These are phyloP conservation scores for Coptodon rendalli DNA, from an alignment of 2,113 vertebrate genomes.

Conservation along the genomic window DNA sequence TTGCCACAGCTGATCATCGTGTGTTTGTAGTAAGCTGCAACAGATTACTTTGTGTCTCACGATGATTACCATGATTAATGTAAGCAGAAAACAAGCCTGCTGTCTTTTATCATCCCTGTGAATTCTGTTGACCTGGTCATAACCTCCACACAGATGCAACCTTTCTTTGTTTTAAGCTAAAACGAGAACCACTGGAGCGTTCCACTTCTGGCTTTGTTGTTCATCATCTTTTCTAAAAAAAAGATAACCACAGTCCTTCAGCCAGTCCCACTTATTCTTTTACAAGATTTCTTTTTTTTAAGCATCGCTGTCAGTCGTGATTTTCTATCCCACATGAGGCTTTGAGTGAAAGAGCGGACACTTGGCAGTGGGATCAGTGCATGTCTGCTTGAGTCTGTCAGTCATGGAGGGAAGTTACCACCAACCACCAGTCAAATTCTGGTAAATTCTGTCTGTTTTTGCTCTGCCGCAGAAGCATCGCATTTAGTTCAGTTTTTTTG, in stretches of 20 bases:
- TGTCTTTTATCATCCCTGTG: background rate
- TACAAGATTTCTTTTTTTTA: background rate
- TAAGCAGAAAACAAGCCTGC: background rate
- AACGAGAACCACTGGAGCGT: background rate
- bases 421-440: background rate
- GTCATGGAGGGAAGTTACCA: slow-evolving; percentile 8
- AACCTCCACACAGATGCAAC: background rate
- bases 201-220: background rate
- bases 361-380: slow-evolving; percentile 11
- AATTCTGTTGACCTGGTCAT: background rate
- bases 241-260: background rate
- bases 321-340: background rate
- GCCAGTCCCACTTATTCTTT: background rate
- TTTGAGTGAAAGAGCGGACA: slow-evolving; percentile 7
- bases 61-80: background rate
- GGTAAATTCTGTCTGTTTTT: background rate
- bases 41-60: background rate
- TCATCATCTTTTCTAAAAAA: background rate
- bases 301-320: background rate
- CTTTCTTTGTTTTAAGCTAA: background rate
- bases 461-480: background rate
- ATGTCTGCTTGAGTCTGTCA: background rate
- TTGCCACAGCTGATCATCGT: background rate
- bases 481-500: background rate
- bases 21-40: background rate